Evolutionary conservation across 2,113 vertebrate genomes (phyloP).

Genomic region (Athene noctua): DNA sequence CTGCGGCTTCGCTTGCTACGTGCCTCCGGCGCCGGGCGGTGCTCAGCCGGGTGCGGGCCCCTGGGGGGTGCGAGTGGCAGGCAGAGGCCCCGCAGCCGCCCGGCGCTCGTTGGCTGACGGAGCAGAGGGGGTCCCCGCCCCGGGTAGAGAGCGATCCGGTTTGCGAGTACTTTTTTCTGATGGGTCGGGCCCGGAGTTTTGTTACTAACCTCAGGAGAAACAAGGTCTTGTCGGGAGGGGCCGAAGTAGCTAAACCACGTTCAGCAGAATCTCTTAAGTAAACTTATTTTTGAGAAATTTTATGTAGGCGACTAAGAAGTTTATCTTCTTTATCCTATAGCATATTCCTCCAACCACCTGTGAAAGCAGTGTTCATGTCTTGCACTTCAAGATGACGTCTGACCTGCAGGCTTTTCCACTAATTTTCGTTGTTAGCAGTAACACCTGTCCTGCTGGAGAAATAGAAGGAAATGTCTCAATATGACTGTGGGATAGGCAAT

Average conservation of each 20-base stretch:
- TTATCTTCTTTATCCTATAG: too few relatives aligned
- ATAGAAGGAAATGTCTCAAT: not conserved
- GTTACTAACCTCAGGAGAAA: rapidly evolving
- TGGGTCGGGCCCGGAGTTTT: rapidly evolving
- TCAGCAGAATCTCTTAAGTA: not conserved
- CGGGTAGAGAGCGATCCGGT: too few relatives aligned
- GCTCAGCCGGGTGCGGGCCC: too few relatives aligned
- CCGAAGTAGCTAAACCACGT: rapidly evolving
- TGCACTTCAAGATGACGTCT: rapidly evolving
- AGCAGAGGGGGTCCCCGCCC: not conserved
- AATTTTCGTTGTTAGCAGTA: rapidly evolving
- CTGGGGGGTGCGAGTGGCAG: too few relatives aligned
- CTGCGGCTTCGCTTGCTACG: not conserved
- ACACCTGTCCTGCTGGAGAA: not conserved
- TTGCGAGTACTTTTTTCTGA: rapidly evolving
- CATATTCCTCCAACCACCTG: too few relatives aligned
- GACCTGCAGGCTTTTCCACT: not conserved
- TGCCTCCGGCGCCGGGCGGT: too few relatives aligned
- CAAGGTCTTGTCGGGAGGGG: too few relatives aligned
- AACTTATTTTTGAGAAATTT: too few relatives aligned
- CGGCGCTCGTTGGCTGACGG: not conserved
- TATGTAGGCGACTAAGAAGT: too few relatives aligned
- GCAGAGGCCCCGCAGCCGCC: too few relatives aligned
- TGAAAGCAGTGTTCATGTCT: rapidly evolving
- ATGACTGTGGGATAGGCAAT: too few relatives aligned